A percentile compares a stretch with the other conserved stretches of the same genome.
Conservation (phyloP, 2,888 invertebrate genomes). For the Eretmocerus hayati region DNA sequence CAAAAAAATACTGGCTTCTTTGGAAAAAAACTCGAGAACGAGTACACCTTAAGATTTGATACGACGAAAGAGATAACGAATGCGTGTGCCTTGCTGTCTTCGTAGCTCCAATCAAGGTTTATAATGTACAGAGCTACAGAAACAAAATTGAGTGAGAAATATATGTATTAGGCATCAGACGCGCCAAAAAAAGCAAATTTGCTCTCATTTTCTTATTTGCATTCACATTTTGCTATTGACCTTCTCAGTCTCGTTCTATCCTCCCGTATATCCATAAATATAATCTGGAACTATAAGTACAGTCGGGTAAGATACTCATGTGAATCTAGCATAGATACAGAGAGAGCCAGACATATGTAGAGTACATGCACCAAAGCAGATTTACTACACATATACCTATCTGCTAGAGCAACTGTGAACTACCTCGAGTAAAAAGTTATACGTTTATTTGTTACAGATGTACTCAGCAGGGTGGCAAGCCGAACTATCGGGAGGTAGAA, state of each 20-base stretch:
- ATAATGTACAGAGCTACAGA: no score
- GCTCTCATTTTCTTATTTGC: constrained; percentile 23
- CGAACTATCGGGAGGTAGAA: constrained; percentile 90
- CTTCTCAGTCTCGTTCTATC: constrained; percentile 5
- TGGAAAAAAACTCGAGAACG: no score
- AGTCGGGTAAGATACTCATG: neutral
- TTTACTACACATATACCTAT: neutral
- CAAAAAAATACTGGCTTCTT: no score
- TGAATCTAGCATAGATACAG: neutral
- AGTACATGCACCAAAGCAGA: neutral
- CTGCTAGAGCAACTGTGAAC: neutral
- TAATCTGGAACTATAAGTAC: neutral
- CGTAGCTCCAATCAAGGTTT: no score
- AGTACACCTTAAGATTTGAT: constrained; percentile 15
- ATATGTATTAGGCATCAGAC: no score
- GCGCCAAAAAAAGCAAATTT: constrained; percentile 12
- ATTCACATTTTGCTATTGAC: constrained; percentile 18
- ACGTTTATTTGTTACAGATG: constrained; percentile 52
- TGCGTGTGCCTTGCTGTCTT: no score
- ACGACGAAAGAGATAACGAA: constrained; percentile 18
- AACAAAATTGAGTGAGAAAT: no score
- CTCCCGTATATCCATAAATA: neutral
- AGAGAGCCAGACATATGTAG: neutral
- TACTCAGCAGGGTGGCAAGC: constrained; percentile 71
- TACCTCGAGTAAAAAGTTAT: neutral